Conservation (phyloP, 2,797 vertebrate genomes). For the Pelochelys cantorii region DNA sequence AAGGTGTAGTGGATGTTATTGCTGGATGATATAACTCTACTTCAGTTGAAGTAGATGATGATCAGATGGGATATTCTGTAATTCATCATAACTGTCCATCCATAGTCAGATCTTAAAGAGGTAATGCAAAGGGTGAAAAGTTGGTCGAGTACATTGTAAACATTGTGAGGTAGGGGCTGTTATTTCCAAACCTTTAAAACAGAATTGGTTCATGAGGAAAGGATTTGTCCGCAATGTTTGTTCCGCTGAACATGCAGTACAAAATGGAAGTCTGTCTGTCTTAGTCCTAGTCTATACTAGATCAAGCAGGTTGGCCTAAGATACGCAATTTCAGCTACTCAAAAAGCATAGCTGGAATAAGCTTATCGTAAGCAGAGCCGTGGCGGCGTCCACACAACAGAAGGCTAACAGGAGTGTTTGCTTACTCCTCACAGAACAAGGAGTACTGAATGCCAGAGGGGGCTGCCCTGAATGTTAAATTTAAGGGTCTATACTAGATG, state of each 20-base stretch:
- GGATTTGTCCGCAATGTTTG: not conserved
- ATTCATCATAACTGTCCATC: not conserved
- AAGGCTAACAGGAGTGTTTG: too few species aligned
- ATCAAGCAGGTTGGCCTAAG: too few species aligned
- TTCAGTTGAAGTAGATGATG: slow-evolving; percentile 5
- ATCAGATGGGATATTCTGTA: slow-evolving; percentile 3
- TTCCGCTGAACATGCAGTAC: not conserved
- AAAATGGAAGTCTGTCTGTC: not conserved
- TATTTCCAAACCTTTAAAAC: not conserved
- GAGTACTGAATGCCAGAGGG: too few species aligned
- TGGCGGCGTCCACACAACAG: too few species aligned
- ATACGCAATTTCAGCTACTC: too few species aligned
- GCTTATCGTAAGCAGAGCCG: too few species aligned
- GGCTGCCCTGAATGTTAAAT: too few species aligned
- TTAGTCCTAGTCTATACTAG: too few species aligned
- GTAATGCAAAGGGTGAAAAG: not conserved
- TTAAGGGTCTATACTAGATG: too few species aligned
- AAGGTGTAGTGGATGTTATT: not conserved
- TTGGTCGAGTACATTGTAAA: fast-evolving
- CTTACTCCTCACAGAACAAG: too few species aligned
- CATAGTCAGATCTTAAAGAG: not conserved
- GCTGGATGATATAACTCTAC: slow-evolving; percentile 5
- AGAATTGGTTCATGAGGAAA: not conserved
- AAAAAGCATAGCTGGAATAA: too few species aligned
- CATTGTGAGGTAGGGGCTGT: fast-evolving